A percentile compares a stretch with the other conserved stretches of the same genome.
phyloP scores from a whole-genome alignment of 1,140 invertebrate genomes.

The Trachymyrmex cornetzi region DNA sequence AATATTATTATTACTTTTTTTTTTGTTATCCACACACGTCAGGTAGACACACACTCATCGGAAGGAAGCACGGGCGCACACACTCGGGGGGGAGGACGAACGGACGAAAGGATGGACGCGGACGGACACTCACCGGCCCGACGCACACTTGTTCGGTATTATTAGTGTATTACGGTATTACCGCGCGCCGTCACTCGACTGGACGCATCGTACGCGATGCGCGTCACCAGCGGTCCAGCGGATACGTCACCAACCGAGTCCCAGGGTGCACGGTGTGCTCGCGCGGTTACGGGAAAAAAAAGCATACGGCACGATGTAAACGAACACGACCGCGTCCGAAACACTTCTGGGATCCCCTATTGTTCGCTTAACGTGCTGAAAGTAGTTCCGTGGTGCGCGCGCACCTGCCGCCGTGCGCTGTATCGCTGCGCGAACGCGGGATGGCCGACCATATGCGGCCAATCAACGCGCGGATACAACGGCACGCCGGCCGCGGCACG shows the following conservation, averaged over 20 bases:
- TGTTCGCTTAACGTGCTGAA: constrained; percentile 86
- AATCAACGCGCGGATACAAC: constrained; percentile 65
- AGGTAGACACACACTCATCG: constrained; percentile 83
- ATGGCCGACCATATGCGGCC: constrained; percentile 65
- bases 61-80: constrained; percentile 74
- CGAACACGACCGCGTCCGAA: constrained; percentile 85
- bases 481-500: constrained; percentile 35
- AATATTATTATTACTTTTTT: constrained; percentile 39
- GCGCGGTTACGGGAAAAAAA: constrained; percentile 68
- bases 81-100: constrained; percentile 75
- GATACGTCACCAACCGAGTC: constrained; percentile 58
- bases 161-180: constrained; percentile 44
- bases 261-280: constrained; percentile 72
- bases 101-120: constrained; percentile 41
- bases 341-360: constrained; percentile 85
- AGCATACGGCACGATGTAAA: constrained; percentile 77
- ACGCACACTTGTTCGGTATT: constrained; percentile 52
- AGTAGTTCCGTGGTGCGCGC: constrained; percentile 86
- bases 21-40: constrained; percentile 77
- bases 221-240: constrained; percentile 63
- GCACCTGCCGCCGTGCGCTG: constrained; percentile 79
- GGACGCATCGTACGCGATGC: constrained; percentile 74
- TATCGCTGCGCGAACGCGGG: constrained; percentile 75
- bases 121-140: constrained; percentile 62
- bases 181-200: constrained; percentile 81